Evolutionary conservation across 2,797 vertebrate species (phyloP).

Genomic region (Hyperoplus immaculatus): DNA sequence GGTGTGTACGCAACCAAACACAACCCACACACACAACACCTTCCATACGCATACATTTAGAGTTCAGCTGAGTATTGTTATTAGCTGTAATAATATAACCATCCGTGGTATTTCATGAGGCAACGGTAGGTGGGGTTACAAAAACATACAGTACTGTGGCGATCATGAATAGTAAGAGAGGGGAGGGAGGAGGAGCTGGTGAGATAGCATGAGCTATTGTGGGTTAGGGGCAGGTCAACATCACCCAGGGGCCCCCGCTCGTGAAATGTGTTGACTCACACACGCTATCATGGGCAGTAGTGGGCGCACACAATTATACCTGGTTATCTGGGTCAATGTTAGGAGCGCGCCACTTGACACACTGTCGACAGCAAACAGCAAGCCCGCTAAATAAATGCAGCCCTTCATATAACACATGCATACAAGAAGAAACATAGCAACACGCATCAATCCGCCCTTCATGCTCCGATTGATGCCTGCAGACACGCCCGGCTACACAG

Average conservation of each 20-base stretch:
- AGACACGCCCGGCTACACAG: constrained; percentile 49
- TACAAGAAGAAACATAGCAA: not conserved
- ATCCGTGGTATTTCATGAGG: constrained; percentile 9
- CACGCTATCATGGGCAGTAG: constrained; percentile 11
- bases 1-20: not conserved
- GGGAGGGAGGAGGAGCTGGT: constrained; percentile 8
- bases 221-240: constrained; percentile 32
- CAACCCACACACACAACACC: constrained; percentile 13
- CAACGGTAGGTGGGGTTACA: constrained; percentile 22
- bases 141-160: not conserved
- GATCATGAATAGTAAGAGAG: not conserved
- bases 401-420: constrained; percentile 13
- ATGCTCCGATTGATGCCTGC: constrained; percentile 72
- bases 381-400: constrained; percentile 17
- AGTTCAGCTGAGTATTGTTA: constrained; percentile 22
- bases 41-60: constrained; percentile 21
- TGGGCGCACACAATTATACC: constrained; percentile 32
- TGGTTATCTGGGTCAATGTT: constrained; percentile 70
- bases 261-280: constrained; percentile 10
- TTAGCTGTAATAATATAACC: constrained; percentile 15
- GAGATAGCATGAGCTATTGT: constrained; percentile 38
- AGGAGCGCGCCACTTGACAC: constrained; percentile 45
- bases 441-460: constrained; percentile 72
- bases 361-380: constrained; percentile 28
- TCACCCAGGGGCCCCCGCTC: no score